phyloP scores from a whole-genome alignment of 2,888 invertebrate species.

The Xestoiulus laeticollis region DNA sequence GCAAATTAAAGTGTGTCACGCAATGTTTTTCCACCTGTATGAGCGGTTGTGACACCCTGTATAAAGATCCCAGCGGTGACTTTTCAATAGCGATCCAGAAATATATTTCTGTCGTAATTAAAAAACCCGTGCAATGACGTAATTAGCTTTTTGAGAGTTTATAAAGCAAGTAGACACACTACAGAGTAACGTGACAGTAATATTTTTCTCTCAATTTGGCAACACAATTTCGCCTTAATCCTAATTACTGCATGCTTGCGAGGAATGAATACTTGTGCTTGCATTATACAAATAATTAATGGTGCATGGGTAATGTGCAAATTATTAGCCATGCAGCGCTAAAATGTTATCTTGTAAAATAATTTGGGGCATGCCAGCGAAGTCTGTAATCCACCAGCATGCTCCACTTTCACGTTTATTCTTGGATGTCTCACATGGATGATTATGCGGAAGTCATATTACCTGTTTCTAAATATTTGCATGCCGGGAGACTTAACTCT shows the following conservation, averaged over 20 bases:
- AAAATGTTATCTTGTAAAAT: conserved; percentile 29
- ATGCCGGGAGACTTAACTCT: neutral
- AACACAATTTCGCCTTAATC: conserved; percentile 23
- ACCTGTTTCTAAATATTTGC: neutral
- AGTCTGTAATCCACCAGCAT: neutral
- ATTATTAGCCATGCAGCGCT: conserved; percentile 22
- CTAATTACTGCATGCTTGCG: neutral
- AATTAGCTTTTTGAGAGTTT: neutral
- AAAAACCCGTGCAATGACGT: neutral
- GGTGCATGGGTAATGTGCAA: neutral
- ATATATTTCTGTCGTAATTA: neutral
- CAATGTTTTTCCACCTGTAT: no score
- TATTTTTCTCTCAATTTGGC: conserved; percentile 15
- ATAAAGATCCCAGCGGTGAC: neutral
- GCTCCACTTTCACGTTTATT: neutral
- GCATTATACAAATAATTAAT: conserved; percentile 23
- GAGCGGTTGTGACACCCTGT: neutral
- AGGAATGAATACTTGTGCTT: neutral
- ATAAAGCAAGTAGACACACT: neutral
- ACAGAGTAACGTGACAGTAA: neutral
- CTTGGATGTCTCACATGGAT: neutral
- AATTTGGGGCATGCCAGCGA: conserved; percentile 12
- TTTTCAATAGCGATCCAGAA: neutral
- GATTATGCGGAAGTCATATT: neutral
- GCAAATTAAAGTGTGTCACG: no score